Base-by-base conservation (phyloP, 1,140 invertebrate species). In the Leptinotarsa defecta region DNA sequence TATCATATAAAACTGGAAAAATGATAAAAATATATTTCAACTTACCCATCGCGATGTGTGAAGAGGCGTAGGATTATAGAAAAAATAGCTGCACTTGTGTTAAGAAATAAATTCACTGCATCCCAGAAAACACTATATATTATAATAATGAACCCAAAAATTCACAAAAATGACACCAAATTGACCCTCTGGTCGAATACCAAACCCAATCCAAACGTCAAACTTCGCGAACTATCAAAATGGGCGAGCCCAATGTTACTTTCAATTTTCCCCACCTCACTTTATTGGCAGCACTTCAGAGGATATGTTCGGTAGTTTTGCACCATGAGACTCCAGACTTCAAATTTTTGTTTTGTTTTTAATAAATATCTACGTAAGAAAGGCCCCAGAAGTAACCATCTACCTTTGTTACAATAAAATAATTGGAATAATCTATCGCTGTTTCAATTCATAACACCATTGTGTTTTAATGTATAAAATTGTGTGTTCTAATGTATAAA, bases 181-280 rank as follows among this genome's bases (percentile, higher is more conserved):
- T 8, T 65, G 17, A 57, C 15, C n/a, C 52, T 57, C 52, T 57
- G 1, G 52, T 19, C 13, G 52, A 57, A 57, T 19, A 57, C 52
- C 52, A 57, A 57, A 34, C 20, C 64, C 64, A 65, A 62, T 8
- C 61, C 20, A 65, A 65, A 65, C 64, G 64, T 65, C 64, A 48
- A 68, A 74, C 73, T 48, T 13, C 15, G 15, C 17, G n/a, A 57
- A 65, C 65, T 49, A 74, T 48, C 64, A 65, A 74, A 74, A 74
- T 74, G 73, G 73, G 73, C 73, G 73, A 74, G 73, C 43, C 73
- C 73, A 70, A 68, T 57, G 6, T 15, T 57, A 57, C 52, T 19
- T 57, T 57, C 3, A 57, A 57, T 15, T 57, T 57, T 15, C 52
- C 52, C 4, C 52, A 57, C 52, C 4, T 4, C 6, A 3, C 52